A percentile compares a stretch with the other conserved stretches of the same genome.
Evolutionary conservation across 2,113 vertebrate species (phyloP).

Genomic region (Zosterops japonicus): DNA sequence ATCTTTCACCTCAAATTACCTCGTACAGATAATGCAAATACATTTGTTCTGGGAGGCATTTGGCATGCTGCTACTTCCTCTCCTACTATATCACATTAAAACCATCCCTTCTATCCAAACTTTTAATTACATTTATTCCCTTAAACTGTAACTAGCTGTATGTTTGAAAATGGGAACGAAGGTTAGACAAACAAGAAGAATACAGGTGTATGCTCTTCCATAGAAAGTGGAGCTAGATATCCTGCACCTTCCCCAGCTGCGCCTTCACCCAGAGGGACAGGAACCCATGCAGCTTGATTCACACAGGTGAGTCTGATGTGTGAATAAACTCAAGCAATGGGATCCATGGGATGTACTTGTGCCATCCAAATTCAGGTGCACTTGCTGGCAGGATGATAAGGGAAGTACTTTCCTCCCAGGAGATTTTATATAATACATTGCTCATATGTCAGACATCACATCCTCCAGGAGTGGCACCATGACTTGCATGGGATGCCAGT

Average conservation of each 20-base stretch:
- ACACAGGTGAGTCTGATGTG: neutral
- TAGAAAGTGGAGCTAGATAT: neutral
- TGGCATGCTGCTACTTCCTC: neutral
- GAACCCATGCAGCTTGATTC: neutral
- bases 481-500: accelerated
- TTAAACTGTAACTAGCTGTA: neutral
- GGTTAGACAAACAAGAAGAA: neutral
- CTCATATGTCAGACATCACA: neutral
- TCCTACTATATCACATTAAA: neutral
- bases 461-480: neutral
- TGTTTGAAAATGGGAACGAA: neutral
- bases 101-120: neutral
- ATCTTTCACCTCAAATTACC: neutral
- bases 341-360: neutral
- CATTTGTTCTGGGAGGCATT: neutral
- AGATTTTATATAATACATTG: neutral
- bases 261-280: neutral
- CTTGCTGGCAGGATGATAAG: neutral
- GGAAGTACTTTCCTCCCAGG: neutral
- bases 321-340: neutral
- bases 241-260: neutral
- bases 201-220: neutral
- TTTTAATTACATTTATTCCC: neutral
- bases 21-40: neutral
- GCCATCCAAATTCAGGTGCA: neutral